These are phyloP conservation scores for Florisuga fusca DNA, from an alignment of 2,797 vertebrate genomes.

Conservation along the genomic window DNA sequence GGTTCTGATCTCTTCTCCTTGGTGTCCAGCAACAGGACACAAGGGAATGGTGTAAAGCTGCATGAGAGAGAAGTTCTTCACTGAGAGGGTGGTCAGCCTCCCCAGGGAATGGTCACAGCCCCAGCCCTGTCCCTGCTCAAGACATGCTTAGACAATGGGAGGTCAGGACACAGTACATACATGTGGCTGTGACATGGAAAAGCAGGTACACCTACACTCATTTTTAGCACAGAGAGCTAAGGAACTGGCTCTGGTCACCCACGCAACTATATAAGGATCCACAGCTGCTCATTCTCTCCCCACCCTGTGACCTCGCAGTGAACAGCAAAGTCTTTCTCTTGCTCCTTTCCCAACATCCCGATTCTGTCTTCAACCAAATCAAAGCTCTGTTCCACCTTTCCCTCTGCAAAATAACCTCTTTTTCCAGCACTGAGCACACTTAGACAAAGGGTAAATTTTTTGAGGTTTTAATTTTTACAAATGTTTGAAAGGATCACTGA, in stretches of 20 bases:
- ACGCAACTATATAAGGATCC: fast-evolving
- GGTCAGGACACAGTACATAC: not conserved
- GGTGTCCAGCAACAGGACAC: not conserved
- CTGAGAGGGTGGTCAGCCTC: not conserved
- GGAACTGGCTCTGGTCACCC: not conserved
- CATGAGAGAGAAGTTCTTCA: not conserved
- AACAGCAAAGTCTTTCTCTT: not conserved
- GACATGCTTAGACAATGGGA: fast-evolving
- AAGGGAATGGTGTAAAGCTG: not conserved
- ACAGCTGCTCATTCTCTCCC: not conserved
- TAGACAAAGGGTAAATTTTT: not conserved
- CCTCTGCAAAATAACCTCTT: not conserved
- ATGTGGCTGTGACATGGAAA: not conserved
- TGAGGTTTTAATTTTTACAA: constrained; percentile 63
- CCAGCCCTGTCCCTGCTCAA: not conserved
- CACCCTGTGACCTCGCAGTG: not conserved
- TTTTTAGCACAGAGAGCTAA: not conserved
- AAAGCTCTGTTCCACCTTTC: not conserved
- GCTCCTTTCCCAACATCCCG: not conserved
- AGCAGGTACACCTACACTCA: not conserved
- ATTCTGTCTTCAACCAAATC: not conserved
- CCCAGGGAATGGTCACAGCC: not conserved
- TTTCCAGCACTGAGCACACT: not conserved
- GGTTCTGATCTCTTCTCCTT: not conserved
- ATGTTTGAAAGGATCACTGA: constrained; percentile 65